phyloP scores from a whole-genome alignment of 2,797 vertebrate genomes.

The Peromyscus nudipes region DNA sequence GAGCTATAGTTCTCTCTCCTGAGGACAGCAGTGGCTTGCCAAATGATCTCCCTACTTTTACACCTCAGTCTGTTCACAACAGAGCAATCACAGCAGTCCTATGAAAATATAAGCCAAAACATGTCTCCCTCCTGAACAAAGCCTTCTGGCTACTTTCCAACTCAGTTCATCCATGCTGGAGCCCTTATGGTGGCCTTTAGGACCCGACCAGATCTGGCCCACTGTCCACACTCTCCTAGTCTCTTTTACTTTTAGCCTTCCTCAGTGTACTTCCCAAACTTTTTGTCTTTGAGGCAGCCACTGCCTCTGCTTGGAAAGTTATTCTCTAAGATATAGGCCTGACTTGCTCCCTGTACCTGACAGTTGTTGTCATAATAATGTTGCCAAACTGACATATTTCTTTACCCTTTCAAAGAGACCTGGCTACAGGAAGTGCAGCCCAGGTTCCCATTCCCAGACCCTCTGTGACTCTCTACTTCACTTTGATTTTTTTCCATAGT shows the following conservation, averaged over 20 bases:
- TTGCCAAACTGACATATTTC: background rate
- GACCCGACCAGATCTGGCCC: background rate
- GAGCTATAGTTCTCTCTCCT: background rate
- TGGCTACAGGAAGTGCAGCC: background rate
- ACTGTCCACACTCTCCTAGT: background rate
- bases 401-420: conserved; percentile 8
- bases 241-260: background rate
- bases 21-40: background rate
- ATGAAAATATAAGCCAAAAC: background rate
- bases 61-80: background rate
- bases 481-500: background rate
- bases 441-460: background rate
- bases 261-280: background rate
- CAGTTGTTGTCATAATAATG: background rate
- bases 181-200: background rate
- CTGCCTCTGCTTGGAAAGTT: conserved; percentile 51
- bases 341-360: background rate
- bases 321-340: background rate
- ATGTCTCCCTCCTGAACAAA: background rate
- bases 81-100: background rate
- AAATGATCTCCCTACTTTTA: background rate
- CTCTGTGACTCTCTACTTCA: background rate
- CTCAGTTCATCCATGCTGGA: background rate
- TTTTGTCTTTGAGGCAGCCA: background rate
- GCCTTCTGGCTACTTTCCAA: background rate